Percentiles rank a stretch among this genome's conserved stretches.
Conservation (phyloP, 92 coral and sea anemone genomes). For the Epizoanthus rinbou region DNA sequence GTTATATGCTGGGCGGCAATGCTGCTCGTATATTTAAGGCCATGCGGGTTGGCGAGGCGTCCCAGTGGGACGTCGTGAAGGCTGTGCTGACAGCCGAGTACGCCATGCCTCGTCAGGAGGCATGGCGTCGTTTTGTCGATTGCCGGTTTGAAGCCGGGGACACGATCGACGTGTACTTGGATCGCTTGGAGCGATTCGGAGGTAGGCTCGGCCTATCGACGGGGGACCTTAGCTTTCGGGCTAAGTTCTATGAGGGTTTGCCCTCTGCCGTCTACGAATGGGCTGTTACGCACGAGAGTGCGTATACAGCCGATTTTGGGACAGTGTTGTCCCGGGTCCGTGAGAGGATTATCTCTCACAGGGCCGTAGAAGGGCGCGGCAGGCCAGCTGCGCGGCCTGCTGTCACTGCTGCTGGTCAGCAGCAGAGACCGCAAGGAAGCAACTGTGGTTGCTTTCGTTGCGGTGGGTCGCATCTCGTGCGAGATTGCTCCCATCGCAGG, state of each 20-base stretch:
- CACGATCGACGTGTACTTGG: constrained; percentile 19
- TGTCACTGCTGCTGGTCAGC: constrained; percentile 20
- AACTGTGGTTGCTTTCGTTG: constrained; percentile 15
- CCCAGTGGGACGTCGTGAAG: constrained; percentile 20
- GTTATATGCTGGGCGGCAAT: constrained; percentile 14
- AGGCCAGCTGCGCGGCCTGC: constrained; percentile 22
- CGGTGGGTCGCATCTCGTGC: constrained; percentile 21
- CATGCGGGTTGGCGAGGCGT: constrained; percentile 21
- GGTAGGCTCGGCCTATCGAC: constrained; percentile 17
- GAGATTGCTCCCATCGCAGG: constrained; percentile 20
- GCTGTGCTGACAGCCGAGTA: constrained; percentile 20
- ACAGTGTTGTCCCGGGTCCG: constrained; percentile 20
- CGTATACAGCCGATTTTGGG: constrained; percentile 19
- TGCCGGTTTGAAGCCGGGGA: constrained; percentile 18
- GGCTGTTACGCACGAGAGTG: constrained; percentile 20
- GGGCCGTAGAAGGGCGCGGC: constrained; percentile 10
- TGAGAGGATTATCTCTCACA: constrained; percentile 13
- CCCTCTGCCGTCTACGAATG: constrained; percentile 14
- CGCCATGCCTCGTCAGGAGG: constrained; percentile 21
- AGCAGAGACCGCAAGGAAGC: constrained; percentile 13
- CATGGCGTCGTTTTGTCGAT: constrained; percentile 16
- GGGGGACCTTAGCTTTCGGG: constrained; percentile 20
- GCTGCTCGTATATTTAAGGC: constrained; percentile 4
- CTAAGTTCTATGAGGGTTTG: constrained; percentile 15
- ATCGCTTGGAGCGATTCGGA: constrained; percentile 19